Evolutionary conservation across 2,113 vertebrate species (phyloP), one percentile per base, ranked within the genome.

Genomic region (Neotoma lepida): DNA sequence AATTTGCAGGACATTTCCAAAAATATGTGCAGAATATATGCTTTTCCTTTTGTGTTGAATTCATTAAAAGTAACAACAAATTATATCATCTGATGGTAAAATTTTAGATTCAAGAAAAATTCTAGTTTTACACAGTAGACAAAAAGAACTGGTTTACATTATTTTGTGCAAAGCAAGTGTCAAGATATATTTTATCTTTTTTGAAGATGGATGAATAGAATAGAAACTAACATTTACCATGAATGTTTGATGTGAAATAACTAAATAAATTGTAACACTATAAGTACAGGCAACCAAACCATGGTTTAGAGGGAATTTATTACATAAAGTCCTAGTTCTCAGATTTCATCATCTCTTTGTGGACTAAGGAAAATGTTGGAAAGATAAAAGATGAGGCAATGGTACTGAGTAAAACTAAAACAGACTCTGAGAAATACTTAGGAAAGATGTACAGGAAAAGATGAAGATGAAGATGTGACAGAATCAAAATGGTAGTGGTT

Each of bases 341-440:
- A 86, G 13, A 77, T 51, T 66, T 7, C 33, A 33, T 73, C 9
- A 73, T 87, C 35, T n/a, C 30, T 93, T 61, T 41, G 4, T 28
- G 9, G 51, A 54, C 28, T 44, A 66, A 93, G 90, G 1, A 74
- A 91, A 88, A 35, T 20, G 13, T 77, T 66, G 51, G 63, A 41
- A 54, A 78, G 30, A 24, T 46, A 84, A 89, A 87, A 80, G 9
- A 85, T 70, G n/a, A 88, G 22, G 5, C 20, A 70, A 68, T 8
- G 63, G 91, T 86, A 54, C 13, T 71, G 24, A 95, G 70, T 30
- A 89, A 89, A 91, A 54, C 39, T 24, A 66, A 86, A 94, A 84
- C 10, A 77, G 44, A 89, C 39, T 28, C 56, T 61, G 28, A 84
- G 58, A 70, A 91, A 77, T 9, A 35, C 30, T 6, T 46, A 39